A percentile compares a stretch with the other conserved stretches of the same genome.
phyloP scores from a whole-genome alignment of 2,797 vertebrate species.

The Molossus alvarezi region DNA sequence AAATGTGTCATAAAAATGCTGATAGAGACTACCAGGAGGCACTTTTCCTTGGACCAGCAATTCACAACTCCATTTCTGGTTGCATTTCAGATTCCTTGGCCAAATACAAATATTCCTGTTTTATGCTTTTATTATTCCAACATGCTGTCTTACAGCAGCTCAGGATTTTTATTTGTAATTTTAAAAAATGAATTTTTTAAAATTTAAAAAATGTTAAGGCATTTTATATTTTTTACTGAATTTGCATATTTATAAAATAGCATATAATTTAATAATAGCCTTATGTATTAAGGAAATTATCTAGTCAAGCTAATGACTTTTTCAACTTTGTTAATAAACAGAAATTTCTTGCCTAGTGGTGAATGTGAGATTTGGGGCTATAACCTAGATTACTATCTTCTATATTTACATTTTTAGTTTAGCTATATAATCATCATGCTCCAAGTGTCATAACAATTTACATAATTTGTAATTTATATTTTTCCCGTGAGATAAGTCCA shows the following conservation, averaged over 20 bases:
- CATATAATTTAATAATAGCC: neutral
- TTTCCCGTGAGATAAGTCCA: neutral
- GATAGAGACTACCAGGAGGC: neutral
- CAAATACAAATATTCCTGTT: neutral
- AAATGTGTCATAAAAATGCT: neutral
- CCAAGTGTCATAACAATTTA: neutral
- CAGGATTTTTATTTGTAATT: conserved; percentile 32
- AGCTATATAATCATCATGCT: neutral
- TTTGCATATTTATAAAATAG: neutral
- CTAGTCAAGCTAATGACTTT: neutral
- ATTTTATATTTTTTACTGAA: neutral
- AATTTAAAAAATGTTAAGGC: neutral
- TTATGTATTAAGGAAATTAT: neutral
- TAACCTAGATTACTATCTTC: neutral
- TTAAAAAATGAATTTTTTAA: conserved; percentile 9
- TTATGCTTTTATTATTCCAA: neutral
- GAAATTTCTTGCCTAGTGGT: neutral
- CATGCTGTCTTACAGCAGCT: neutral
- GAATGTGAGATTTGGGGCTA: neutral
- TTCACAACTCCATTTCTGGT: neutral
- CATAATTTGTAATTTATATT: conserved; percentile 15
- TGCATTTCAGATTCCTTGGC: neutral
- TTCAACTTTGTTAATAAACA: conserved; percentile 48
- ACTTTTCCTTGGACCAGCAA: neutral
- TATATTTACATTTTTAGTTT: neutral